Base-by-base conservation (phyloP, 2,113 vertebrate species). In the Antechinus flavipes region DNA sequence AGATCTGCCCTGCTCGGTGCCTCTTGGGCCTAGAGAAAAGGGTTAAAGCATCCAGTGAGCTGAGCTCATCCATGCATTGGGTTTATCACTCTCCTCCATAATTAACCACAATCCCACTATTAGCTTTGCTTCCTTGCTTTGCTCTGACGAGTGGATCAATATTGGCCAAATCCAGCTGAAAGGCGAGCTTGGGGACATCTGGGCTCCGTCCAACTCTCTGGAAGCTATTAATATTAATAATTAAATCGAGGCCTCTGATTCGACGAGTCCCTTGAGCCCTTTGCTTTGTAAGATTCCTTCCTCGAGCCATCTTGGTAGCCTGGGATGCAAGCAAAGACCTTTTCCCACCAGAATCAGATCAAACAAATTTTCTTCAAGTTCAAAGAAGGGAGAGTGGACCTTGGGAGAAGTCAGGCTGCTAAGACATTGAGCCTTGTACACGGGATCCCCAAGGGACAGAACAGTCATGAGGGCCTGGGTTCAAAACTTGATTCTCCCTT, bases 91-190 rank as follows among this genome's bases (percentile, higher is more conserved):
- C n/a, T 97, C 93, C 94, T 96, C 95, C 30, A 92, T 96, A 98
- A 98, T 98, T 98, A 98, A 95, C 97, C 58, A 91, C 30, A 19
- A 96, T 96, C 97, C 96, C 58, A 55, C 94, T 98, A 97, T 98
- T 97, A 96, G 95, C 96, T 96, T 94, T 95, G 97, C 92, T 97
- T 95, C 91, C 97, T 84, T 93, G 2, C 30, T 91, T 95, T 91
- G 98, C 96, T 97, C 97, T 0, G 0, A 76, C 95, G 94, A 92
- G 90, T 91, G 46, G 76, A 97, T 97, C 94, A 97, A 97, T 98
- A 95, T 93, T 97, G 95, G 90, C 49, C 53, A 27, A 95, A 97
- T 0, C 0, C 89, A 93, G 9, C 92, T 95, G 90, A 52, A 92
- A 95, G 61, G 95, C 93, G 91, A n/a, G 97, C 93, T 93, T 94